Conservation (phyloP, 2,797 vertebrate genomes). For the Xerus rutilus region DNA sequence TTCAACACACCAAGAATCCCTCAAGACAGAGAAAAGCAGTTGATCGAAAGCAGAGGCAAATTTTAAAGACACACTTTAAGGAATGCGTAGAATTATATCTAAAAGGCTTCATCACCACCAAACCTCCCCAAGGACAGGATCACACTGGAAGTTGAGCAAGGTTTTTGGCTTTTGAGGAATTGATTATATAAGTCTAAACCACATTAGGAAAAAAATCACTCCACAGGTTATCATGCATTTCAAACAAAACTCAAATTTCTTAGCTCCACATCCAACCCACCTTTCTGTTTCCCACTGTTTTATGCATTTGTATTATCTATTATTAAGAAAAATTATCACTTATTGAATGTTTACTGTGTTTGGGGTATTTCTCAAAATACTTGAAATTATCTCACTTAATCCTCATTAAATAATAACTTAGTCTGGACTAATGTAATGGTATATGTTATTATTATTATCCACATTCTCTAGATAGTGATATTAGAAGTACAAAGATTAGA, state of each 20-base stretch:
- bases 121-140: background rate
- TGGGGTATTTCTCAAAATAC: background rate
- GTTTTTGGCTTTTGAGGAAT: background rate
- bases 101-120: background rate
- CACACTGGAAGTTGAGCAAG: background rate
- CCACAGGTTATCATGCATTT: background rate
- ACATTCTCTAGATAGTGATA: background rate
- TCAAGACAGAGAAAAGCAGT: background rate
- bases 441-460: background rate
- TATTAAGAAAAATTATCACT: background rate
- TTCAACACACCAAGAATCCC: background rate
- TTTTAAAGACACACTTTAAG: background rate
- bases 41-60: background rate
- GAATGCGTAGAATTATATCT: background rate
- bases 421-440: background rate
- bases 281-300: background rate
- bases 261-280: background rate
- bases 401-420: background rate
- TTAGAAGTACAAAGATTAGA: background rate
- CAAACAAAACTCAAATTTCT: conserved; percentile 7
- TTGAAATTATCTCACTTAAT: background rate
- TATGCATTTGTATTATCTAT: background rate
- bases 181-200: background rate
- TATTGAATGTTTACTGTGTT: background rate
- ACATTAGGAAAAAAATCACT: background rate